Evolutionary conservation across 2,113 vertebrate genomes (phyloP), one percentile per base, ranked within the genome.

Genomic region (Nothobranchius furzeri): DNA sequence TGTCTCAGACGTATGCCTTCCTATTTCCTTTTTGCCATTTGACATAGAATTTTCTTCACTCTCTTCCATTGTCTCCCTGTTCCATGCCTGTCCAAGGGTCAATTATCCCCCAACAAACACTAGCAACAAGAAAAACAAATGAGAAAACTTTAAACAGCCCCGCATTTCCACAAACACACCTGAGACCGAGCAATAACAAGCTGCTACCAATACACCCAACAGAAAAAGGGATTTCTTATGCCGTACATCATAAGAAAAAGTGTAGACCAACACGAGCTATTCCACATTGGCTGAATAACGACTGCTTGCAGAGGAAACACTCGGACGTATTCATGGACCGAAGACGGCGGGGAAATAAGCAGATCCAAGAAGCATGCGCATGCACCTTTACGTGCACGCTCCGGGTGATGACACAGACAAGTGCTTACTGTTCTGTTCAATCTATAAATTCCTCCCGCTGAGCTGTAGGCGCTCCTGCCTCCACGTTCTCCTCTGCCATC

Each of bases 361-460:
- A 42, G 45, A 62, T 9, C 12, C 14, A 60, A 14, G 47, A 51
- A 45, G 62, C 7, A 42, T 51, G 59, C 63, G 45, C 72, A 53
- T 53, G 30, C 45, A 64, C 48, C 46, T n/a, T 49, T 20, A 14
- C 47, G 37, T 24, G 35, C 61, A 68, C 70, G 30, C 58, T 53
- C 57, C 43, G 9, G 64, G 67, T 76, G 64, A 70, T 64, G 76
- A 65, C 75, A 72, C 36, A 12, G 55, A 67, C 78, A 60, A 76
- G 78, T 77, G 46, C 80, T 83, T 48, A 51, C 67, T 82, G 78
- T 82, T 65, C 64, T 66, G 30, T 76, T 74, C 70, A 10, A 85
- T 85, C 76, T 82, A 78, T 81, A 81, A 75, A 81, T 82, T 79
- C 80, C 81, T 76, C 64, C 75, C 66, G 53, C 77, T 66, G 72